Base-by-base conservation (phyloP, 1,140 invertebrate species). In the Ylistrum balloti region DNA sequence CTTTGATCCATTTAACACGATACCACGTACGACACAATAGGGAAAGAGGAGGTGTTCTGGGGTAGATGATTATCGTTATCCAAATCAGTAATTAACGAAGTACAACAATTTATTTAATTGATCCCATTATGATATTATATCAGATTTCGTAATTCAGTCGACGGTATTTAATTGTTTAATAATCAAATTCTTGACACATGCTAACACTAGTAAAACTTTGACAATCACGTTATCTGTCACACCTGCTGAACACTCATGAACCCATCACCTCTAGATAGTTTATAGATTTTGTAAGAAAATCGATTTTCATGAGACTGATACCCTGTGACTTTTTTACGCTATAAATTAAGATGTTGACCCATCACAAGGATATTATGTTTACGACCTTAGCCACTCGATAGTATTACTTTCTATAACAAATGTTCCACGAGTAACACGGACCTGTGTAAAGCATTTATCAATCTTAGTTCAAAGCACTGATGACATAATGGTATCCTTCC, bases 401-500 rank as follows among this genome's bases (percentile, higher is more conserved):
- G 11, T 48, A 28, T 74, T 74, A 74, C 45, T 56, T 56, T 7
- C 7, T 56, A 11, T 38, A n/a, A n/a, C n/a, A n/a, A 48, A 48
- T 20, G 28, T 74, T 74, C 28, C 13, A 17, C n/a, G n/a, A 74
- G 56, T 74, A 74, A 74, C 56, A 28, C 28, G 56, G 22, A 74
- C 56, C 28, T 5, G 56, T 74, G 56, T 17, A n/a, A 28, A 28
- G 56, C 5, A 74, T 74, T 48, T 74, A 74, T 74, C 56, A 74
- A 28, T n/a, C 15, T 7, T 5, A 74, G 56, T 74, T 74, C 56
- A 74, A 74, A 74, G 56, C 56, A 74, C 1, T 74, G n/a, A 22
- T 74, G 22, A 74, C 56, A 74, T 74, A 74, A 74, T 74, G n/a
- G 56, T 74, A 74, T 74, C 56, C n/a, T 74, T 74, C 56, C 56